Base-by-base conservation (phyloP, 2,797 vertebrate species). In the Gambusia yucatana region DNA sequence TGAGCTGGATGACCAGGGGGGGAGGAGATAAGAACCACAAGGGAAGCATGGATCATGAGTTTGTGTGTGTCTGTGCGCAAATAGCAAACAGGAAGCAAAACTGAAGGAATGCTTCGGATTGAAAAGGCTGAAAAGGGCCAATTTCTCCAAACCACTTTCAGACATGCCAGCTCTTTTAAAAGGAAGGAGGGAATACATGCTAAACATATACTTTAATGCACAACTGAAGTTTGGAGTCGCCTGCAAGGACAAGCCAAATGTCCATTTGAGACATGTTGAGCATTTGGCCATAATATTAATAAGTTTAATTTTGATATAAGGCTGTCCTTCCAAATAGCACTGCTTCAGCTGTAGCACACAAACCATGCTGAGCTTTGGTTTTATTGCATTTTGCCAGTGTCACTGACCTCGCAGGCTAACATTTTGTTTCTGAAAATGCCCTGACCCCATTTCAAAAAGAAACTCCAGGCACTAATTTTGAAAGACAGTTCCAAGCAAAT, bases 1-100 rank as follows among this genome's bases (percentile, higher is more conserved):
- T 93, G 91, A 94, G 92, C 84, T 92, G 87, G 88, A 89, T 88
- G 88, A 89, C 91, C 86, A 28, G 80, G 67, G 89, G 84, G 85
- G 90, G 84, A 83, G 84, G 78, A 77, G 84, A 84, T 80, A 88
- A 84, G 87, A 82, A 78, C 86, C 77, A 86, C 80, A 77, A 86
- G 80, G 77, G 83, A 83, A 89, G 91, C 82, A 87, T 88, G 88
- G 87, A 90, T 89, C 87, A 81, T 88, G 76, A 61, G 72, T 76
- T 61, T 76, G 57, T 76, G 76, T n/a, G 16, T 22, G 14, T 48
- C 48, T 76, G 48, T 69, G 72, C 17, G 16, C 33, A 17, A 90
- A 80, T 85, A 84, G 81, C 74, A 87, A 81, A 84, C 77, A 88
- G 82, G 84, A 90, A 88, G 87, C 88, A 71, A 71, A 41, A 47